Conservation (phyloP, 2,797 vertebrate genomes). For the Sibirionetta formosa region DNA sequence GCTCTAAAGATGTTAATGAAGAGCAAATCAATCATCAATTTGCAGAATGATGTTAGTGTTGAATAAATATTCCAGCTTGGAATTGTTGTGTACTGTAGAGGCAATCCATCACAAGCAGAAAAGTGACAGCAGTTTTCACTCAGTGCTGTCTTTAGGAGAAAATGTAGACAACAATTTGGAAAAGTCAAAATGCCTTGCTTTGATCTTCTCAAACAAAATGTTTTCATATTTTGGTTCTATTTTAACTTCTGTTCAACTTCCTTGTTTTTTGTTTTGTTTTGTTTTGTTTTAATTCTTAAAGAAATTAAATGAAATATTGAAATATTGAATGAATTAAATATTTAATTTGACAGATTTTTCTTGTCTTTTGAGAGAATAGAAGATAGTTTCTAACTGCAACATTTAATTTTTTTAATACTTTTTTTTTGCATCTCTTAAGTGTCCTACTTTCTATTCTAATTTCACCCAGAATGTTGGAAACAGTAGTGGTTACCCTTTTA, state of each 20-base stretch:
- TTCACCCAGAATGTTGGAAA: background rate
- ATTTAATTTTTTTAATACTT: background rate
- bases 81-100: background rate
- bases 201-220: background rate
- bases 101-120: background rate
- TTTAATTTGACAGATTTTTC: background rate
- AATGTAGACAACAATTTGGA: background rate
- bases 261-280: no score
- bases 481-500: background rate
- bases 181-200: background rate
- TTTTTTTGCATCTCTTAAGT: background rate
- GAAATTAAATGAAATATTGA: fast-evolving
- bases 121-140: slow-evolving; percentile 2
- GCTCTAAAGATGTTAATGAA: background rate
- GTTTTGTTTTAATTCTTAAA: background rate
- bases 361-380: background rate
- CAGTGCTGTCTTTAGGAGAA: background rate
- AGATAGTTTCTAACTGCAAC: background rate
- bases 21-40: background rate
- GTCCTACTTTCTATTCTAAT: background rate
- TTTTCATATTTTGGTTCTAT: background rate
- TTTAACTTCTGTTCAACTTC: background rate
- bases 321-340: background rate
- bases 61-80: background rate
- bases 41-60: background rate